These are phyloP conservation scores for Carcharodon carcharias DNA, from an alignment of 2,797 vertebrate genomes.

Conservation along the genomic window DNA sequence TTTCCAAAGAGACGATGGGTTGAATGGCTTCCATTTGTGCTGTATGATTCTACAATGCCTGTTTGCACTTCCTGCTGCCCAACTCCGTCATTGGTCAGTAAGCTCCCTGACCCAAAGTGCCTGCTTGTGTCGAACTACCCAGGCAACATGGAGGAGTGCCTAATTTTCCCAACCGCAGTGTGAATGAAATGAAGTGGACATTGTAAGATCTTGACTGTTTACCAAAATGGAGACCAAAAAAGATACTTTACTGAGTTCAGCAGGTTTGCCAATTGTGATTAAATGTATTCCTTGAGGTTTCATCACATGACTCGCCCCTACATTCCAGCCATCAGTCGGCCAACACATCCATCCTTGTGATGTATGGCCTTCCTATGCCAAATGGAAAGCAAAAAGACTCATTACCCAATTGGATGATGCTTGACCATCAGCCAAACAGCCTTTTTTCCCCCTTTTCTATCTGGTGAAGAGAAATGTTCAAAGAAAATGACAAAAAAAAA, in stretches of 20 bases:
- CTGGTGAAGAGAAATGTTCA: too few relatives aligned
- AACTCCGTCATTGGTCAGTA: neutral
- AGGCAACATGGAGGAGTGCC: neutral
- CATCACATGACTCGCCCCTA: too few relatives aligned
- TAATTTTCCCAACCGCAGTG: neutral
- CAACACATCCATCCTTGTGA: too few relatives aligned
- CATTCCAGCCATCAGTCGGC: too few relatives aligned
- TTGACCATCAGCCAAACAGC: too few relatives aligned
- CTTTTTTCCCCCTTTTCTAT: too few relatives aligned
- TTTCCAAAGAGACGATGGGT: neutral
- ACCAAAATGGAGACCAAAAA: neutral
- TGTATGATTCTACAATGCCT: neutral
- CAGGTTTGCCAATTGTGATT: too few relatives aligned
- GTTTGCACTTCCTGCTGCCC: neutral
- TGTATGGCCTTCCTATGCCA: too few relatives aligned
- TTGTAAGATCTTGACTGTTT: neutral
- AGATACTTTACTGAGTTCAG: neutral
- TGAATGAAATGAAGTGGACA: neutral
- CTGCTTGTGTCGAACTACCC: neutral
- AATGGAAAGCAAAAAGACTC: too few relatives aligned
- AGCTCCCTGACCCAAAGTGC: neutral
- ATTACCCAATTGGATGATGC: too few relatives aligned
- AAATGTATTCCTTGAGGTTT: too few relatives aligned
- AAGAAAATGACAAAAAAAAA: too few relatives aligned
- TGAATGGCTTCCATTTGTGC: neutral